Evolutionary conservation across 2,888 invertebrate genomes (phyloP), one percentile per base, ranked within the genome.

Genomic region (Dastarcus helophoroides): DNA sequence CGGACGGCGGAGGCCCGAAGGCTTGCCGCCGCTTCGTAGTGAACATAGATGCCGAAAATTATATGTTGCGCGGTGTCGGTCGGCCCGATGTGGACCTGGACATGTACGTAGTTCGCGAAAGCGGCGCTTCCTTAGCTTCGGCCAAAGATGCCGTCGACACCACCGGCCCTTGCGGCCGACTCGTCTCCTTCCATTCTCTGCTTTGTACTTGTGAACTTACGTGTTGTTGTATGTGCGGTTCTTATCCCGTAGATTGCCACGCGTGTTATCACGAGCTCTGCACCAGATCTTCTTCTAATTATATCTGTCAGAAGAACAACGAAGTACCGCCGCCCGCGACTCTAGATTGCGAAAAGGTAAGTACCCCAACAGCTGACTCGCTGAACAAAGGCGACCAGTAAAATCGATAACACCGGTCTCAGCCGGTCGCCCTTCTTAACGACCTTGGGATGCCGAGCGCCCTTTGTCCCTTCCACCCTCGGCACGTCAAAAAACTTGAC

Each of bases 221-320:
- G 36, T 72, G 71, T 63, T 72, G 72, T 60, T 72, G 72, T 62
- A 68, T 68, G 64, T 73, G 73, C 58, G 68, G 66, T 54, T 65
- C 67, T 57, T 58, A 69, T 51, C 67, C 71, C 48, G 53, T 67
- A 71, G 75, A 74, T 60, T 74, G 75, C 59, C 69, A 71, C 58
- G 67, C 68, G 51, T 73, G 73, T 60, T 72, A 71, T 64, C 73
- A 73, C 62, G 63, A 63, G 52, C 65, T 68, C 47, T 74, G 74
- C 61, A 56, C 61, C 33, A 33, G 14, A 19, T 24, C 21, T 3
- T 22, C 33, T 24, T 33, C 30, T n/a, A 30, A 26, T 33, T 16
- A 26, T 24, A 64, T 63, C 54, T 62, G 60, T 54, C 62, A 59
- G 51, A 59, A 59, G 51, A 58, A 50, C 42, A 53, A 52, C 45